Percentiles rank a stretch among this genome's conserved stretches.
phyloP scores from a whole-genome alignment of 2,888 invertebrate genomes.

The Phengaris arion region DNA sequence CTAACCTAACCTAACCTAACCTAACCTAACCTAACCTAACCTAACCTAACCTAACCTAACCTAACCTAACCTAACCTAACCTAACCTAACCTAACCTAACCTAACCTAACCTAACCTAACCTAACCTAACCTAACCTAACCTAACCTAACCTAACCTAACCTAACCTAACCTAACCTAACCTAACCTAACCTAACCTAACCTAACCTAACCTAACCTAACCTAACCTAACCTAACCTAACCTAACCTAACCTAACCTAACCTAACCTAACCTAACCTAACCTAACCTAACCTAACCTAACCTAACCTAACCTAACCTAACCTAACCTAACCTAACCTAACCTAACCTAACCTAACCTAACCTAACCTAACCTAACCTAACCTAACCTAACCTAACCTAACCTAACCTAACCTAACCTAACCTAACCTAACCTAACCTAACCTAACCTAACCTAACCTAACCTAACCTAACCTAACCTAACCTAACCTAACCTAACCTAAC shows the following conservation, averaged over 20 bases:
- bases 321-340: slow-evolving; percentile 44
- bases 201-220: slow-evolving; percentile 38
- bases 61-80: slow-evolving; percentile 40
- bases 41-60: slow-evolving; percentile 41
- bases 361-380: slow-evolving; percentile 44
- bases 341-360: slow-evolving; percentile 44
- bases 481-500: slow-evolving; percentile 36
- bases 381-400: slow-evolving; percentile 42
- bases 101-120: slow-evolving; percentile 39
- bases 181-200: slow-evolving; percentile 40
- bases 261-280: slow-evolving; percentile 36
- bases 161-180: slow-evolving; percentile 38
- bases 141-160: slow-evolving; percentile 38
- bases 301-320: slow-evolving; percentile 43
- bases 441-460: slow-evolving; percentile 42
- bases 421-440: slow-evolving; percentile 44
- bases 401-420: slow-evolving; percentile 43
- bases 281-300: slow-evolving; percentile 41
- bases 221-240: slow-evolving; percentile 36
- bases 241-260: slow-evolving; percentile 41
- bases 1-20: slow-evolving; percentile 41
- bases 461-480: slow-evolving; percentile 43
- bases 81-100: slow-evolving; percentile 38
- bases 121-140: slow-evolving; percentile 38
- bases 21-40: slow-evolving; percentile 39